Conservation (phyloP, 1,140 invertebrate genomes). For the Marisa cornuarietis region DNA sequence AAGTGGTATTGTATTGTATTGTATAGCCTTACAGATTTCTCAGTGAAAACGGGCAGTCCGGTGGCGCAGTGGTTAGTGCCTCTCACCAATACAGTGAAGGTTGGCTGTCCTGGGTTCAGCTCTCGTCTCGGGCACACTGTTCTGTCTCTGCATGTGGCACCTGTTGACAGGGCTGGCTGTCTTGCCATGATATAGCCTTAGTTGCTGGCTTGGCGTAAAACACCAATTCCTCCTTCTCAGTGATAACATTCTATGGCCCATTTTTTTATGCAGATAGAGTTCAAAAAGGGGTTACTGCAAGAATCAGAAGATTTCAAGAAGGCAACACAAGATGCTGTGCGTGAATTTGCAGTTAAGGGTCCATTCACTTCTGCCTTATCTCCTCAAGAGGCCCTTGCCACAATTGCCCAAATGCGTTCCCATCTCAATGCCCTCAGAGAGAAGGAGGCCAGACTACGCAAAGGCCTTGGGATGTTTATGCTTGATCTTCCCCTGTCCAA, state of each 20-base stretch:
- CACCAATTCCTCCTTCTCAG: too few relatives aligned
- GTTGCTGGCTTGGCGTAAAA: too few relatives aligned
- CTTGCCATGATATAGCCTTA: too few relatives aligned
- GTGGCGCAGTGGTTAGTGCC: too few relatives aligned
- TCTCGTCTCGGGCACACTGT: too few relatives aligned
- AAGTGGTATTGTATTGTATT: too few relatives aligned
- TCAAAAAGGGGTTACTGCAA: constrained; percentile 75
- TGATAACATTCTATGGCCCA: background rate
- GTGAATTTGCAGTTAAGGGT: constrained; percentile 73
- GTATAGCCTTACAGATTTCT: too few relatives aligned
- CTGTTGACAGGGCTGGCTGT: too few relatives aligned
- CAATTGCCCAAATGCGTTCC: constrained; percentile 71
- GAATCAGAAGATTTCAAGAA: constrained; percentile 75
- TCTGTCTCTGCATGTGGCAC: too few relatives aligned
- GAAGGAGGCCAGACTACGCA: constrained; percentile 74
- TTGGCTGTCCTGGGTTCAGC: too few relatives aligned
- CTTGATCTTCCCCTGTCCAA: constrained; percentile 76
- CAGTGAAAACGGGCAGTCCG: too few relatives aligned
- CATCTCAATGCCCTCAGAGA: constrained; percentile 73
- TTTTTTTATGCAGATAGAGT: constrained; percentile 69
- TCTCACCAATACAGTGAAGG: too few relatives aligned
- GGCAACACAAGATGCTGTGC: constrained; percentile 70
- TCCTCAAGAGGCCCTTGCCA: constrained; percentile 72
- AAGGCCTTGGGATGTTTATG: constrained; percentile 78
- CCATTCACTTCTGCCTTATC: constrained; percentile 67